Evolutionary conservation across 2,888 invertebrate species (phyloP), one percentile per base, ranked within the genome.

Genomic region (Lasioglossum figueresi): DNA sequence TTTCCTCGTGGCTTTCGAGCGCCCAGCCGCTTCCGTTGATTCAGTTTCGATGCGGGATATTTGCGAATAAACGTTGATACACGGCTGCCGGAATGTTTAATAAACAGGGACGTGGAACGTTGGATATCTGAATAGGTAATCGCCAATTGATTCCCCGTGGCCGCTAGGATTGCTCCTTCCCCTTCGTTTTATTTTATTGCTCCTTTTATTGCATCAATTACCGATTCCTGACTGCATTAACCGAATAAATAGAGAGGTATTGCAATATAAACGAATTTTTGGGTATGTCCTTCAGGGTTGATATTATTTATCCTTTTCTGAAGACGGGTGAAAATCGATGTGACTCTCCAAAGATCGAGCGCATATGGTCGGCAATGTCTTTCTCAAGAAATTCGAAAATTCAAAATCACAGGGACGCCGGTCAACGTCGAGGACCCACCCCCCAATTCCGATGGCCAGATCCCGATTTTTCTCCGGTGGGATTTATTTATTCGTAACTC

Each of bases 1-100:
- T 68, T 68, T 68, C 68, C 37, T 68, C 37, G 34, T 37, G 37
- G 68, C 23, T 68, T 48, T 45, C 77, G 37, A 37, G 16, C 48
- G 27, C n/a, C 52, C 14, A 56, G n/a, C 48, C 70, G 27, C 19
- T 78, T 37, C 23, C 40, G 23, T 45, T 79, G 79, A 79, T 78
- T 78, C 79, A 52, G 74, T 84, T 71, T 77, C 83, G 76, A 48
- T 68, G 37, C 76, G 76, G 66, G 52, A 76, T 83, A 76, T 82
- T 83, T 83, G 72, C 83, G 76, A 82, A 82, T 83, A 74, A 76
- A 83, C 83, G 83, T 77, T 82, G 76, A 66, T 83, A 77, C 83
- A 74, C 72, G 76, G 56, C 86, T 72, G 63, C 75, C 76, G 80
- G 76, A 82, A 88, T 83, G 83, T 83, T 84, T 73, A 85, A 88